Evolutionary conservation across 2,888 invertebrate genomes (phyloP).

Genomic region (Hydriomena furcata): DNA sequence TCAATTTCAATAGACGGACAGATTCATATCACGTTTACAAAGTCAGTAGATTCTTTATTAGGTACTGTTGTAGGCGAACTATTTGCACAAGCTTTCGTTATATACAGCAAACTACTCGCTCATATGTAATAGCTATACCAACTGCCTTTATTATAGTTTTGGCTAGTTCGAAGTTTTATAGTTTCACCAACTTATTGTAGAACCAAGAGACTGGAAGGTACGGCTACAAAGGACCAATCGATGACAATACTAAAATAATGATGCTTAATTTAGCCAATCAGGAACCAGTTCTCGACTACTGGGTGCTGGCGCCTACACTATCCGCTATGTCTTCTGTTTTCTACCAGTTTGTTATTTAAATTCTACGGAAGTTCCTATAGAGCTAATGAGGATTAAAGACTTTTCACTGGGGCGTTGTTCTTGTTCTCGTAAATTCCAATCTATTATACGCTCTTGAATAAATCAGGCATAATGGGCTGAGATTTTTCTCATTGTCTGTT

Average conservation of each 20-base stretch:
- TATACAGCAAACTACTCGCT: too few relatives aligned
- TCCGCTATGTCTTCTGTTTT: constrained; percentile 5
- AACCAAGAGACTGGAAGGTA: too few relatives aligned
- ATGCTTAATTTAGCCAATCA: not conserved
- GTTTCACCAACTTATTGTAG: too few relatives aligned
- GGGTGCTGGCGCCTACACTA: constrained; percentile 2
- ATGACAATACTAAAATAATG: not conserved
- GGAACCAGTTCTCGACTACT: not conserved
- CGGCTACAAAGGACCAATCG: too few relatives aligned
- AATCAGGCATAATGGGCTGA: not conserved
- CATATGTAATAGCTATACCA: too few relatives aligned
- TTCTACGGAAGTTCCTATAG: constrained; percentile 6
- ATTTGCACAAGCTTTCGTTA: too few relatives aligned
- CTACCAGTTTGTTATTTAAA: constrained; percentile 11
- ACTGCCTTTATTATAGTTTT: too few relatives aligned
- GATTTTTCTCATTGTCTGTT: not conserved
- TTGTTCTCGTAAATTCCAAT: constrained; percentile 14
- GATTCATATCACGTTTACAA: too few relatives aligned
- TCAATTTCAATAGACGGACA: constrained; percentile 1
- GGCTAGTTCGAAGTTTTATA: too few relatives aligned
- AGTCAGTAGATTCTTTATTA: too few relatives aligned
- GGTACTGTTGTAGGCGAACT: too few relatives aligned
- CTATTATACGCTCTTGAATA: constrained; percentile 11
- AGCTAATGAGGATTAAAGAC: constrained; percentile 19
- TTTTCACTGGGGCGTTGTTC: constrained; percentile 3